These are phyloP conservation scores for Protaetia brevitarsis DNA, from an alignment of 1,140 invertebrate genomes.

Conservation along the genomic window DNA sequence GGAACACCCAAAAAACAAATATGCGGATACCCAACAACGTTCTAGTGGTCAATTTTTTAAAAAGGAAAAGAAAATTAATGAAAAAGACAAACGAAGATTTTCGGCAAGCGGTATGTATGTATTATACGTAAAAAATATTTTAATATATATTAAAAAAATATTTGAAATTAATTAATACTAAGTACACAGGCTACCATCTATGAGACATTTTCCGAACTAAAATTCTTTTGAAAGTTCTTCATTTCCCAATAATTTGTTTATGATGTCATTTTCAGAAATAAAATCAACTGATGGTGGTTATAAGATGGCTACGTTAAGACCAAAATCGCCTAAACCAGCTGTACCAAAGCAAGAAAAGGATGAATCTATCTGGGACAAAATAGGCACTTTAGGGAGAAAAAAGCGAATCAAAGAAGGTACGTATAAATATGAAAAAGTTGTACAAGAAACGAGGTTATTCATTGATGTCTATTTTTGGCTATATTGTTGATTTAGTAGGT, in stretches of 20 bases:
- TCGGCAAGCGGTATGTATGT: neutral
- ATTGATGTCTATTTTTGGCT: conserved; percentile 45
- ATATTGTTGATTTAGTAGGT: conserved; percentile 35
- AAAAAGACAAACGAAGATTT: neutral
- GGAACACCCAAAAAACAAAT: conserved; percentile 8
- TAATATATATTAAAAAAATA: neutral
- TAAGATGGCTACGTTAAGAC: conserved; percentile 70
- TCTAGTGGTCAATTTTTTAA: neutral
- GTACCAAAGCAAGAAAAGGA: conserved; percentile 79
- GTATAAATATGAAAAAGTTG: neutral
- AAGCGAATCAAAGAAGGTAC: conserved; percentile 95
- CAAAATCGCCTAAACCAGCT: conserved; percentile 74
- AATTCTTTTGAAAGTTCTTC: neutral
- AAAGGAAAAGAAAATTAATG: neutral
- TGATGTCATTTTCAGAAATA: conserved; percentile 19
- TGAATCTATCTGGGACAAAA: conserved; percentile 93
- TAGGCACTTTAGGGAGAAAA: conserved; percentile 76
- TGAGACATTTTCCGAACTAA: neutral
- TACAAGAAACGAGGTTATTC: conserved; percentile 22
- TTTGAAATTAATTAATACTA: neutral
- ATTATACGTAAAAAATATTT: neutral
- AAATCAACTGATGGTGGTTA: neutral
- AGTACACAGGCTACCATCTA: neutral
- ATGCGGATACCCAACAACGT: neutral
- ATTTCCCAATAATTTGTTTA: neutral